Percentiles rank a stretch among this genome's conserved stretches.
Conservation (phyloP, 2,113 vertebrate genomes). For the Rattus norvegicus region DNA sequence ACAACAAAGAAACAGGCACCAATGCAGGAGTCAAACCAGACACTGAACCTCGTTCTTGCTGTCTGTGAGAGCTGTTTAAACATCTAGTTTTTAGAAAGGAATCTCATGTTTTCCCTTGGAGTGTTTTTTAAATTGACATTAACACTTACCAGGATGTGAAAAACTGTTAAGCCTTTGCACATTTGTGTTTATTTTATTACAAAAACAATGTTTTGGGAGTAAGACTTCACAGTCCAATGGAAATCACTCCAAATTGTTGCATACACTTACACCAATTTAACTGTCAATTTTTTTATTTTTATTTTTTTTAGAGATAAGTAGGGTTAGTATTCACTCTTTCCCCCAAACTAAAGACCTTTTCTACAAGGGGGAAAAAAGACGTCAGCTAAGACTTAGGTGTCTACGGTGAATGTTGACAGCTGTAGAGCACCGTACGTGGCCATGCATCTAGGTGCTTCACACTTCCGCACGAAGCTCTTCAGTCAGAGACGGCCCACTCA, state of each 20-base stretch:
- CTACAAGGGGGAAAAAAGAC: neutral
- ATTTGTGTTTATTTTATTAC: neutral
- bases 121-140: neutral
- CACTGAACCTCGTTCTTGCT: neutral
- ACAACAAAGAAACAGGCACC: neutral
- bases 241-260: neutral
- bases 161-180: neutral
- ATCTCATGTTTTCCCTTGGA: neutral
- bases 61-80: neutral
- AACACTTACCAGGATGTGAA: neutral
- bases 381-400: neutral
- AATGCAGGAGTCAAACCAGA: neutral
- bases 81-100: constrained; percentile 36
- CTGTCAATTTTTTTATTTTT: neutral
- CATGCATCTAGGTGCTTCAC: neutral
- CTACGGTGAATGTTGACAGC: neutral
- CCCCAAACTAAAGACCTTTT: neutral
- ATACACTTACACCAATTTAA: neutral
- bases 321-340: neutral
- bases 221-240: constrained; percentile 16
- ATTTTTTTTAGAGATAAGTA: neutral
- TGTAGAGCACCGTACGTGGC: neutral
- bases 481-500: neutral
- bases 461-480: neutral
- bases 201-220: neutral